Percentiles rank a stretch among this genome's conserved stretches.
phyloP scores from a whole-genome alignment of 2,797 vertebrate genomes.

The Sebastes kiyomatsui region DNA sequence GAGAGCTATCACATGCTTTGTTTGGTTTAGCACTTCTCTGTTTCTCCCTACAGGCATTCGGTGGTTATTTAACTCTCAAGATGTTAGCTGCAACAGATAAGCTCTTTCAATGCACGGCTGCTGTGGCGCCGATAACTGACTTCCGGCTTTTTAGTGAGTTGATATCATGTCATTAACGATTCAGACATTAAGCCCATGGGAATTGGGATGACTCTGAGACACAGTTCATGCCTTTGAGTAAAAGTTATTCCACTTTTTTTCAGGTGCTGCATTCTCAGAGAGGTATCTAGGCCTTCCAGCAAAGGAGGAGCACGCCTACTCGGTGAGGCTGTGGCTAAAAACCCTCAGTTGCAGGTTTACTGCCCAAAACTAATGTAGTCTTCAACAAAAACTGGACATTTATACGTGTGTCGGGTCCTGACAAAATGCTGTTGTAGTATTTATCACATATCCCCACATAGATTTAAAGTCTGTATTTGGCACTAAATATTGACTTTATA shows the following conservation, averaged over 20 bases:
- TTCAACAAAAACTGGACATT: neutral
- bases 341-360: neutral
- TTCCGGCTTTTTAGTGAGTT: slow-evolving; percentile 87
- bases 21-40: neutral
- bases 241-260: slow-evolving; percentile 23
- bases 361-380: neutral
- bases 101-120: slow-evolving; percentile 82
- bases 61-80: slow-evolving; percentile 86
- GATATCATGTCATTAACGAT: neutral
- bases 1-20: neutral
- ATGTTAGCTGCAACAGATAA: slow-evolving; percentile 83
- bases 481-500: too few relatives aligned
- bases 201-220: neutral
- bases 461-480: too few relatives aligned
- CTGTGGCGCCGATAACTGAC: slow-evolving; percentile 84
- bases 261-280: slow-evolving; percentile 87
- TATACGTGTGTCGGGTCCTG: too few relatives aligned
- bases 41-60: slow-evolving; percentile 80
- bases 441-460: too few relatives aligned
- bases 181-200: neutral
- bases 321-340: slow-evolving; percentile 62
- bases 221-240: neutral
- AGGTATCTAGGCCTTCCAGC: slow-evolving; percentile 85
- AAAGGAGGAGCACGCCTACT: slow-evolving; percentile 85
- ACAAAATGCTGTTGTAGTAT: too few relatives aligned